A percentile compares a stretch with the other conserved stretches of the same genome.
Conservation (phyloP, 2,113 vertebrate species). For the Dicaeum eximium region DNA sequence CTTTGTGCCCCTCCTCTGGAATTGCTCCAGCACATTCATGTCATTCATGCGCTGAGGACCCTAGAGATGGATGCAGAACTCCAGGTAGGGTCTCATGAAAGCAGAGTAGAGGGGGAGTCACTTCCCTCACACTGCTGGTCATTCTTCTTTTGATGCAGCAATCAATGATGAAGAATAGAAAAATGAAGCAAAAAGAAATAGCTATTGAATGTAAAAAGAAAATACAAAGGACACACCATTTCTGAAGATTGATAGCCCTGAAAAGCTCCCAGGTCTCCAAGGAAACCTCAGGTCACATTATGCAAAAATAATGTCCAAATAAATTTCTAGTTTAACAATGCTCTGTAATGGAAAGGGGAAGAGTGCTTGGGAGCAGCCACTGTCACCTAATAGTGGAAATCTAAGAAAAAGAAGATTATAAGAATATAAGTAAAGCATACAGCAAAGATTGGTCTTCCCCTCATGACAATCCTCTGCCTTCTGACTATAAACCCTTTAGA, state of each 20-base stretch:
- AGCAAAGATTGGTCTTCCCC: not conserved
- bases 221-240: not conserved
- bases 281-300: not conserved
- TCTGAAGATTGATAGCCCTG: not conserved
- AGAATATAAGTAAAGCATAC: not conserved
- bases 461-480: not conserved
- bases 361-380: not conserved
- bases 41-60: fast-evolving
- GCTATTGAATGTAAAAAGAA: not conserved
- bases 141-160: not conserved
- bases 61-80: not conserved
- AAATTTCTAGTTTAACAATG: not conserved
- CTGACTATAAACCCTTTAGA: not conserved
- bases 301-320: not conserved
- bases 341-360: not conserved
- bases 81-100: not conserved
- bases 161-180: not conserved
- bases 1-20: not conserved
- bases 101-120: not conserved
- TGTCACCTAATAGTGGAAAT: not conserved
- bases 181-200: not conserved
- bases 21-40: not conserved
- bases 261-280: not conserved
- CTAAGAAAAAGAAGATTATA: not conserved
- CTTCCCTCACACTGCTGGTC: not conserved